Base-by-base conservation (phyloP, 2,888 invertebrate genomes). In the Morpho deidamia region DNA sequence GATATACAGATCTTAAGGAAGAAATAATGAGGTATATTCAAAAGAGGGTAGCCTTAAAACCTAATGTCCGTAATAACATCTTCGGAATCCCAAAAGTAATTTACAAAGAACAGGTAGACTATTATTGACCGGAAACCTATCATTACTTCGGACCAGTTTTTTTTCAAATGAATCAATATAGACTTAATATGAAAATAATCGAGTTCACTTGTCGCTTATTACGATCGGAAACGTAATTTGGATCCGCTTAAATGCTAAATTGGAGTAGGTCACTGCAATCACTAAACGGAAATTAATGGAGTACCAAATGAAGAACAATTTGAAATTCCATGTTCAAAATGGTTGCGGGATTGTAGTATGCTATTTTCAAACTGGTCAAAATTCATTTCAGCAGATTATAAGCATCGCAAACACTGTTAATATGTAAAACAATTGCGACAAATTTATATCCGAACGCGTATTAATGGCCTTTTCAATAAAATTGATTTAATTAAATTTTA, bases 151-250 rank as follows among this genome's bases (percentile, higher is more conserved):
- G 79, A 82, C 79, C 54, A 52, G 46, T 58, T 72, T 75, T 76
- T n/a, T 78, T 72, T 70, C 74, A 80, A 74, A 80, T 76, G 70
- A 71, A 76, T 73, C 81, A 75, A 82, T 84, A 76, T 73, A 68
- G 69, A 78, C 74, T 78, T 87, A 87, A 86, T 86, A 78, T 67
- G 83, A 84, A 85, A 81, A 87, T 87, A 87, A 87, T 85, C 80
- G 78, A 78, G 72, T 78, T 75, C 72, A 78, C 78, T 80, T 78
- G 71, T 74, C 70, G 68, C 72, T 79, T 72, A 81, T 83, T 81
- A 79, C 73, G 64, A 68, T 62, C 62, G 70, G 75, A 71, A 74
- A 72, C 66, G 63, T 78, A 76, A 81, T 78, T 73, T 72, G 68
- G 63, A 68, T 61, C 66, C 62, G 56, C 65, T 62, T 66, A 60